Base-by-base conservation (phyloP, 2,888 invertebrate species). In the Pelosia muscerda region DNA sequence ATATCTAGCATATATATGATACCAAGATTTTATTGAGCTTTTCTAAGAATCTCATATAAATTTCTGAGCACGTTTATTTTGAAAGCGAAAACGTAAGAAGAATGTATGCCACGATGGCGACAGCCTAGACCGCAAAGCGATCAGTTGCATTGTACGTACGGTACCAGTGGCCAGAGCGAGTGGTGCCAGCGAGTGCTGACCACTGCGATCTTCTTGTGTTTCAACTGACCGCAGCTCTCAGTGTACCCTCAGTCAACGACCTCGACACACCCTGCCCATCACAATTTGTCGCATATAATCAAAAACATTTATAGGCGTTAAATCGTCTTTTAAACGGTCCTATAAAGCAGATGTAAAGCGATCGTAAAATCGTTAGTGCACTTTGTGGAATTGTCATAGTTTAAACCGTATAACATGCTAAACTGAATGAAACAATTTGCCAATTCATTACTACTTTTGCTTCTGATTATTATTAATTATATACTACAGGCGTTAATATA, bases 271-370 rank as follows among this genome's bases (percentile, higher is more conserved):
- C 88, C 86, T 87, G 85, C 82, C 85, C 86, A 88, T 86, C 84
- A 90, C 87, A 87, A 88, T 89, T 87, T 88, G 88, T 90, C 88
- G 84, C 86, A 81, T 80, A 85, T 81, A 89, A 88, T 90, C 88
- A 87, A 88, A 88, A 83, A 84, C 86, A 84, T 91, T 91, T 90
- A 90, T 86, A 90, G 90, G 87, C 91, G 89, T 91, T 90, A 90
- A 91, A 91, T 88, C 85, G 88, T 84, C 85, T 81, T 84, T 86
- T 85, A 87, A 89, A 88, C 83, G 86, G 82, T 87, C 86, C 86
- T 86, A 89, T 90, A 91, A 91, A 89, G 82, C 79, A 86, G 86
- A 90, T 86, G 85, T 88, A 87, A 88, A 86, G 84, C 84, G 89
- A 76, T 87, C 86, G 87, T 90, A 88, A 91, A 90, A 74, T 84